Base-by-base conservation (phyloP, 2,888 invertebrate genomes). In the Hydriomena furcata region DNA sequence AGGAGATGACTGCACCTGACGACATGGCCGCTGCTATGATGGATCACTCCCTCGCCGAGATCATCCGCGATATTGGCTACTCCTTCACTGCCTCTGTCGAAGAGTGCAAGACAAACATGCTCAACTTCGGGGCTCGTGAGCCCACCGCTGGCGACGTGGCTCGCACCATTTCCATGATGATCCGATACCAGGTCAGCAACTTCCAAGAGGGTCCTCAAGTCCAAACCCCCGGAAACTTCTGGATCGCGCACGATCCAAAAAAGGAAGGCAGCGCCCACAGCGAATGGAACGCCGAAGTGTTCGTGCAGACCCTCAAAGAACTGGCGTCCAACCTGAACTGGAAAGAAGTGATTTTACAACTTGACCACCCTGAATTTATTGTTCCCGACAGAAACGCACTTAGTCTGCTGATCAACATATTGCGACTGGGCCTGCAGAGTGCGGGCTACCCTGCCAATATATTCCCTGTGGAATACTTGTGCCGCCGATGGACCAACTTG, bases 281-380 rank as follows among this genome's bases (percentile, higher is more conserved):
- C 70, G 92, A 95, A 2, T 99, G 99, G 99, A 98, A 98, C 79
- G 94, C 97, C 7, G 98, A 99, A 73, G 93, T 97, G 44, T 98
- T 99, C 76, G 95, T 98, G 28, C 96, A 97, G 77, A 94, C 96
- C n/a, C 85, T 98, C 17, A 97, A 97, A 79, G 98, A 98, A 77
- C 89, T 97, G 59, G 95, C 95, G 60, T 94, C 97, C 1, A 95
- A 94, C 71, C 84, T 99, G 52, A 95, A 95, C 66, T 99, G 99
- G 98, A 95, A 95, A 73, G 98, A 98, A 72, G 97, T 99, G 0
- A 95, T 98, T 60, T 85, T 94, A 55, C 97, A 98, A 83, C 86
- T 99, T 27, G 99, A 99, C 78, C 96, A 98, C 80, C 92, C 94
- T 1, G 97, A 97, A 65, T 99, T 99, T 74, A 80, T 95, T 13